These are phyloP conservation scores for Urocitellus parryii DNA, from an alignment of 2,113 vertebrate species.

Conservation along the genomic window DNA sequence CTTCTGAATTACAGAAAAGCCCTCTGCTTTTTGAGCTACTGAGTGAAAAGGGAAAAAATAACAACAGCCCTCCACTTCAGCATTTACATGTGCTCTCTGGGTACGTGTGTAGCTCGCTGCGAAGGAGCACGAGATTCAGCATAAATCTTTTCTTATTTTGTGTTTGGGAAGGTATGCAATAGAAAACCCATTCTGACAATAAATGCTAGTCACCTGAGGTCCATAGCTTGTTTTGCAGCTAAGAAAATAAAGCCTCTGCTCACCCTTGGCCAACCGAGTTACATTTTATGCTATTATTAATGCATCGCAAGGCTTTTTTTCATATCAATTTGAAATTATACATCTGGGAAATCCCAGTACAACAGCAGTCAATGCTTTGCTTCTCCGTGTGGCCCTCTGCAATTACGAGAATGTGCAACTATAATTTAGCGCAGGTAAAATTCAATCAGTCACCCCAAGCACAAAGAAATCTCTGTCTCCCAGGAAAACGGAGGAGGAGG, in stretches of 20 bases:
- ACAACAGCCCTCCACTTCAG: background rate
- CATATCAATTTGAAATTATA: constrained; percentile 94
- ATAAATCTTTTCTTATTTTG: constrained; percentile 87
- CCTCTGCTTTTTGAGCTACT: constrained; percentile 51
- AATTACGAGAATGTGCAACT: constrained; percentile 94
- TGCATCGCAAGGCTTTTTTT: constrained; percentile 89
- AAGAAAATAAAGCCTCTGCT: constrained; percentile 83
- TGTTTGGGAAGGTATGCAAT: constrained; percentile 84
- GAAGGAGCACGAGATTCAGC: constrained; percentile 62
- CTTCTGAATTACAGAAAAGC: constrained; percentile 76
- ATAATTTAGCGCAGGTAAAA: constrained; percentile 93
- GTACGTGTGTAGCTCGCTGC: constrained; percentile 28
- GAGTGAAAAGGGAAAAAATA: background rate
- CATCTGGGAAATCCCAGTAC: constrained; percentile 91
- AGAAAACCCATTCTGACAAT: constrained; percentile 89
- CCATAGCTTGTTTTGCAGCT: constrained; percentile 88
- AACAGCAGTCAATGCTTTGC: constrained; percentile 90
- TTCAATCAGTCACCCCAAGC: constrained; percentile 93
- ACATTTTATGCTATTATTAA: constrained; percentile 91
- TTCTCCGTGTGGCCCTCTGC: constrained; percentile 91
- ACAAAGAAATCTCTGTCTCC: constrained; percentile 91
- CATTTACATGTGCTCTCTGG: constrained; percentile 71
- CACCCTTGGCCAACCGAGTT: constrained; percentile 86
- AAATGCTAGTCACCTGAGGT: constrained; percentile 89
- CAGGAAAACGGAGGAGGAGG: constrained; percentile 77